These are phyloP conservation scores for Diadema setosum DNA, from an alignment of 35 echinoderm and acorn worm genomes.

Conservation along the genomic window DNA sequence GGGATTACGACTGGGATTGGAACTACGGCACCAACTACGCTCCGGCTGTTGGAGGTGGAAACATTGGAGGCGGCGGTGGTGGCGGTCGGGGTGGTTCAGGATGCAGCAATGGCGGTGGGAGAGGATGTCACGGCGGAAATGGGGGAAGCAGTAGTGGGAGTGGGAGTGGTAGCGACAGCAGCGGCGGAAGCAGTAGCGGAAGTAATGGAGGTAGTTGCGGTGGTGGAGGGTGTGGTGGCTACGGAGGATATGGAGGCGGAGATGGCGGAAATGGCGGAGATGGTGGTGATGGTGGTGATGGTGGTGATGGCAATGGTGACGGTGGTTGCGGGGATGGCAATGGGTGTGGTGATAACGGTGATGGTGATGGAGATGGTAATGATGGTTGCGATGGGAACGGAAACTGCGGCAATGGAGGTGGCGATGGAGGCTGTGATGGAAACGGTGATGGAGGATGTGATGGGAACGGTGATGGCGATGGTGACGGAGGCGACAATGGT, in stretches of 20 bases:
- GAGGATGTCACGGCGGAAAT: not conserved
- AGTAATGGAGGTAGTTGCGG: not conserved
- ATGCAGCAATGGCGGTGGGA: not conserved
- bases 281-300: not conserved
- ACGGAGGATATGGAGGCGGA: not conserved
- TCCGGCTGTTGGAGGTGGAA: not conserved
- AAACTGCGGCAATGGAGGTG: not conserved
- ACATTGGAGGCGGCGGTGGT: not conserved
- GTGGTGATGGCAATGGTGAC: not conserved
- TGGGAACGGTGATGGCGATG: not conserved
- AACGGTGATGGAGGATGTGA: not conserved
- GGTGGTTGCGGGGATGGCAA: not conserved
- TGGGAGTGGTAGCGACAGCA: not conserved
- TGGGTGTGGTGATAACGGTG: not conserved
- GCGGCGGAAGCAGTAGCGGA: not conserved
- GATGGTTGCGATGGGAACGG: not conserved
- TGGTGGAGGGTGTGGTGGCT: not conserved
- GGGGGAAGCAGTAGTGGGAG: not conserved
- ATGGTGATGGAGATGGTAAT: not conserved
- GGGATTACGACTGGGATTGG: not conserved
- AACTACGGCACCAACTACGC: not conserved
- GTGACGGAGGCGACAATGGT: not conserved
- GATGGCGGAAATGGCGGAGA: not conserved
- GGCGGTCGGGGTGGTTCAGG: not conserved
- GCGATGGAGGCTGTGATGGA: not conserved